Conservation (phyloP, 2,888 invertebrate genomes). For the Drosophila stalkeri region DNA sequence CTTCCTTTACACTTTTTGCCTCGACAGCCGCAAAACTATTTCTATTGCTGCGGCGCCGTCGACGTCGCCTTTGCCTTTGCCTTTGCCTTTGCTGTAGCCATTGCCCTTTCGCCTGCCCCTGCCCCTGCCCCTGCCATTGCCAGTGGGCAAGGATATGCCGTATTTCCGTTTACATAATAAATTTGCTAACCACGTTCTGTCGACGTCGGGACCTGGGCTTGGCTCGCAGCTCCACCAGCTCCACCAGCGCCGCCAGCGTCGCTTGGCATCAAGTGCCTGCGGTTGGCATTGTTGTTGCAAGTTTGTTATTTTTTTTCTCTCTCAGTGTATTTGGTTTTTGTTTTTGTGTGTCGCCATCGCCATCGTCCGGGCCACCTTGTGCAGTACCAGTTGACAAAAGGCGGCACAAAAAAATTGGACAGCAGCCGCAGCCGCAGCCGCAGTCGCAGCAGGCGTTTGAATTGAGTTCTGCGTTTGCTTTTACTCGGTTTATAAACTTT, state of each 20-base stretch:
- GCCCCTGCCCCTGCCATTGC: conserved; percentile 18
- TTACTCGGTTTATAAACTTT: conserved; percentile 62
- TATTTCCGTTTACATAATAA: conserved; percentile 81
- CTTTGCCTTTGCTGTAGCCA: background rate
- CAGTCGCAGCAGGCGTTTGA: conserved; percentile 65
- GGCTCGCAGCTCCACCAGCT: conserved; percentile 30
- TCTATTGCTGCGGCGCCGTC: conserved; percentile 81
- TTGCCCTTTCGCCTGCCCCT: background rate
- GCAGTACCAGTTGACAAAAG: conserved; percentile 60
- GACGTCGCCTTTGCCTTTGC: conserved; percentile 27
- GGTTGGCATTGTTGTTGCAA: conserved; percentile 40
- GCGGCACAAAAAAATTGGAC: conserved; percentile 49
- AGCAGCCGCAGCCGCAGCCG: conserved; percentile 53
- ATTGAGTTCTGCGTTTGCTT: conserved; percentile 40
- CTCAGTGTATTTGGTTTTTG: conserved; percentile 24
- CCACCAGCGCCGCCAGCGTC: conserved; percentile 48
- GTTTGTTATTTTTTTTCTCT: conserved; percentile 1
- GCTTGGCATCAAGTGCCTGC: conserved; percentile 79
- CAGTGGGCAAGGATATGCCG: conserved; percentile 80
- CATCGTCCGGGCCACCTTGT: conserved; percentile 45
- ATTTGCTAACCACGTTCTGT: conserved; percentile 81
- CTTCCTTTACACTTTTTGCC: conserved; percentile 37
- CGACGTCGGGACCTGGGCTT: conserved; percentile 36
- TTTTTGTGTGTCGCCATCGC: conserved; percentile 38
- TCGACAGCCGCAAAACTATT: conserved; percentile 73